These are phyloP conservation scores for Enteromius paludinosus DNA, from an alignment of 2,797 vertebrate species.

Conservation along the genomic window DNA sequence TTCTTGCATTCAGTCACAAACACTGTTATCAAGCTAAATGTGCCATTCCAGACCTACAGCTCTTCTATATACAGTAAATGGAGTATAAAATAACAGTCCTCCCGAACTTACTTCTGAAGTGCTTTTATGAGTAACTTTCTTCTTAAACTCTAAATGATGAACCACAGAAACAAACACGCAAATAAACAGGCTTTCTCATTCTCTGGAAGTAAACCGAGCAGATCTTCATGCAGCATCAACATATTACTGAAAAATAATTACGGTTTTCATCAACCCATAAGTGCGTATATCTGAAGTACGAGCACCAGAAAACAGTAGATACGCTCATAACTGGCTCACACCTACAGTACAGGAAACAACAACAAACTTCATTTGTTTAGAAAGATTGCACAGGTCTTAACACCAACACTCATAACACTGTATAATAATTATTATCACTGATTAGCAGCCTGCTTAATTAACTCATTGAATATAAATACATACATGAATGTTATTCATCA, in stretches of 20 bases:
- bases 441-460: background rate
- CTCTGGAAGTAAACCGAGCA: background rate
- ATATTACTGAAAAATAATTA: background rate
- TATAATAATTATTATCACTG: background rate
- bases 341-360: background rate
- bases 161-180: background rate
- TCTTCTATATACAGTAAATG: background rate
- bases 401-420: background rate
- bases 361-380: background rate
- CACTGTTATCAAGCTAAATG: conserved; percentile 7
- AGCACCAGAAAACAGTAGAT: background rate
- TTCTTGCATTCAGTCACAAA: background rate
- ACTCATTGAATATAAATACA: background rate
- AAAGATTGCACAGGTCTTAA: too few relatives aligned
- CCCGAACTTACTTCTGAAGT: background rate
- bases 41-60: background rate
- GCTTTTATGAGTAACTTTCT: background rate
- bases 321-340: background rate
- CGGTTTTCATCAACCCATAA: background rate
- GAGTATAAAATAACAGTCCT: background rate
- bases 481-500: background rate
- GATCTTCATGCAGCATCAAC: background rate
- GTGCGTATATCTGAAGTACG: background rate
- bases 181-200: background rate
- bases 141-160: background rate